Evolutionary conservation across 2,797 vertebrate species (phyloP), one percentile per base, ranked within the genome.

Genomic region (Vultur gryphus): DNA sequence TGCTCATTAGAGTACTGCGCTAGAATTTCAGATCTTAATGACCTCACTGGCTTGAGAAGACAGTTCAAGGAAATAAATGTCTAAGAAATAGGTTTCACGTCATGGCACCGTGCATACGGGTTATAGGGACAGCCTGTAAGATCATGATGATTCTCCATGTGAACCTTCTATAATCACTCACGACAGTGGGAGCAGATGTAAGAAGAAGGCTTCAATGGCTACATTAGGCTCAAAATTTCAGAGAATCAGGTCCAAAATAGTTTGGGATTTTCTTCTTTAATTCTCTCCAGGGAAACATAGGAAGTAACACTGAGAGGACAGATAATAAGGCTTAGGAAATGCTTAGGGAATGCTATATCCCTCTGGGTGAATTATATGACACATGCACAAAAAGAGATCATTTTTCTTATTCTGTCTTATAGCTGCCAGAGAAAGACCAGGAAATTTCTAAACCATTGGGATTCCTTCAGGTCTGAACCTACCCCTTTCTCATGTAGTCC

Each of bases 381-480:
- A 87, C 11, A 39, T 39, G 48, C 23, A 52, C 21, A 75, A 59
- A 78, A 78, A 11, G 26, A 85, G 23, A 29, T 61, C 0, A 7
- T 39, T 87, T 85, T 93, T 89, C n/a, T 87, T 89, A n/a, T 25
- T 93, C 65, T 75, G n/a, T 75, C 10, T 93, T 65, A 33, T 7
- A 65, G 35, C 44, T 93, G 64, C 17, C n/a, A 61, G 59, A 87
- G 29, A 72, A 90, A 69, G 70, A 78, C 9, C 1, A 2, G 49
- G 23, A 90, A 58, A 25, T 65, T 91, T 69, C 49, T 81, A 65
- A 86, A 26, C 69, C 31, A 3, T 9, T 93, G 54, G 43, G 61
- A 91, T 95, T 84, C 83, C 51, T 89, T 90, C 77, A 72, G 52
- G 61, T 85, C 64, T 94, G 75, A 93, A 95, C 14, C 29, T 46